Conservation (phyloP, 2,888 invertebrate species). For the Graphium colonna region DNA sequence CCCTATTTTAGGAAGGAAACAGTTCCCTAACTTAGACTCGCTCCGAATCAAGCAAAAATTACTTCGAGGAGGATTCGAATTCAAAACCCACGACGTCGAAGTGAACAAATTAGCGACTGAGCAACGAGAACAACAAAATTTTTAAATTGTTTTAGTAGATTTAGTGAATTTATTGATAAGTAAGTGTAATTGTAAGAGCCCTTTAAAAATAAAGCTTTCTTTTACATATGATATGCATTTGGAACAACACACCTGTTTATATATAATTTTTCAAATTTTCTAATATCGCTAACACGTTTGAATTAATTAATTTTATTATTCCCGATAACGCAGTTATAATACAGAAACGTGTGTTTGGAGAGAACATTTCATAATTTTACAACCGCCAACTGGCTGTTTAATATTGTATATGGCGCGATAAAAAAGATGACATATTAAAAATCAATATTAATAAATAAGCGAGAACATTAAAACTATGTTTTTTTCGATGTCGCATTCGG, state of each 20-base stretch:
- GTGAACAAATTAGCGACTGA: too few relatives aligned
- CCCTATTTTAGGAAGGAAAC: too few relatives aligned
- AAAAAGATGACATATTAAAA: conserved; percentile 24
- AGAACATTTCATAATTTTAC: conserved; percentile 22
- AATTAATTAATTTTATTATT: conserved; percentile 16
- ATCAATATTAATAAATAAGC: conserved; percentile 23
- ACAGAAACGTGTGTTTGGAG: conserved; percentile 13
- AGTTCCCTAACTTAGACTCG: too few relatives aligned
- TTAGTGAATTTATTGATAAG: too few relatives aligned
- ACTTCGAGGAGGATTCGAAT: too few relatives aligned
- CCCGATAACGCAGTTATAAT: conserved; percentile 6
- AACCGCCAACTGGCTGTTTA: conserved; percentile 11
- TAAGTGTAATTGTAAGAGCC: too few relatives aligned
- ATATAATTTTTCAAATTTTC: conserved; percentile 10
- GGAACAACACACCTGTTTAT: conserved; percentile 9
- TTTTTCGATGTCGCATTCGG: conserved; percentile 6
- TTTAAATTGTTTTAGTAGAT: too few relatives aligned
- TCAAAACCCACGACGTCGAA: too few relatives aligned
- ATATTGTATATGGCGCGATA: conserved; percentile 15
- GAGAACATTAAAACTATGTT: conserved; percentile 16
- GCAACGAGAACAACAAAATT: too few relatives aligned
- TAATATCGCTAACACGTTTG: conserved; percentile 10
- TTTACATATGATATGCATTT: conserved; percentile 7
- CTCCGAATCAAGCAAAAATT: too few relatives aligned
- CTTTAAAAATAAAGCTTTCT: conserved; percentile 4